These are phyloP conservation scores for Neofelis nebulosa DNA, from an alignment of 2,113 vertebrate genomes.

Conservation along the genomic window DNA sequence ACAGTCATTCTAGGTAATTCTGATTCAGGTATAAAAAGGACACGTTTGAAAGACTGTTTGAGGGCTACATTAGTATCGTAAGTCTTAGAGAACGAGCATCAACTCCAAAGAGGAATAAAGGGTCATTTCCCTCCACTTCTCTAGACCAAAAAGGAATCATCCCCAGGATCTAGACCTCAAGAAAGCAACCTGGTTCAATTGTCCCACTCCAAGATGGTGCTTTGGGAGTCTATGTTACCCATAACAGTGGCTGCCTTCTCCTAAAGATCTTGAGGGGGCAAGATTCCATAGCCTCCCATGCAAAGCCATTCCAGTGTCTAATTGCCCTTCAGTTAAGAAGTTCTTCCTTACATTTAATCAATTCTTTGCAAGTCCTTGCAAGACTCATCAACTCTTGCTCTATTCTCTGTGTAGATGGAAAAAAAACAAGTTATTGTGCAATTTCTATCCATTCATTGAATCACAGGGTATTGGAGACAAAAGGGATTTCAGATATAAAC, in stretches of 20 bases:
- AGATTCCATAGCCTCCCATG: background rate
- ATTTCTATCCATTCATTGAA: conserved; percentile 14
- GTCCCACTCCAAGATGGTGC: background rate
- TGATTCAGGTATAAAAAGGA: background rate
- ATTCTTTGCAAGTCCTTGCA: conserved; percentile 7
- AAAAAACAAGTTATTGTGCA: conserved; percentile 14
- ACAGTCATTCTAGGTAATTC: background rate
- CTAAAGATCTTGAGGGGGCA: background rate
- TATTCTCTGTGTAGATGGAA: conserved; percentile 41
- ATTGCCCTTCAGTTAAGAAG: conserved; percentile 23
- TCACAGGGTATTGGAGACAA: background rate
- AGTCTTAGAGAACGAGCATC: background rate
- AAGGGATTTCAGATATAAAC: background rate
- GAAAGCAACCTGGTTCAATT: too few relatives aligned
- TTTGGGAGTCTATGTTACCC: background rate
- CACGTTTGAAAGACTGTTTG: background rate
- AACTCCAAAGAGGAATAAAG: background rate
- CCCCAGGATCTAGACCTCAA: background rate
- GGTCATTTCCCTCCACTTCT: background rate
- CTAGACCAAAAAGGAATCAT: background rate
- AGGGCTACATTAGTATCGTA: background rate
- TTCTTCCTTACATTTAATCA: conserved; percentile 50
- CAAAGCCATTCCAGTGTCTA: conserved; percentile 4
- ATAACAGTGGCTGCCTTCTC: background rate
- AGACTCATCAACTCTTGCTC: conserved; percentile 56